phyloP scores from a whole-genome alignment of 2,888 invertebrate species.

The Lycaena phlaeas region DNA sequence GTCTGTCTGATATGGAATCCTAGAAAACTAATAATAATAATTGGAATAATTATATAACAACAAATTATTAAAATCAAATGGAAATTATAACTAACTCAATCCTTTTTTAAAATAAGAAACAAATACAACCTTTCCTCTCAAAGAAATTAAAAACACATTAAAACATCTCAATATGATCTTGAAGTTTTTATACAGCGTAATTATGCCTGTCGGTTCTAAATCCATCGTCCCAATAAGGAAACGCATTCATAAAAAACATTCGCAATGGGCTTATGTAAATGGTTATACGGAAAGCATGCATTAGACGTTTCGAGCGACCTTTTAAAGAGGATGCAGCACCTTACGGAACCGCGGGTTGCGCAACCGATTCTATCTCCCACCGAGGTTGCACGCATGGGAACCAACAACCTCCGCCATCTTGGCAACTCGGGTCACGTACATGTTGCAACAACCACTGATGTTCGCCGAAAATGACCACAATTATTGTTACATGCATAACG shows the following conservation, averaged over 20 bases:
- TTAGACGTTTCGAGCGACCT: conserved; percentile 35
- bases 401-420: conserved; percentile 21
- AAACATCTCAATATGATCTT: no score
- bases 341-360: conserved; percentile 30
- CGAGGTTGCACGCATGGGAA: conserved; percentile 35
- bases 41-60: no score
- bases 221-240: background rate
- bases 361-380: conserved; percentile 45
- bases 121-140: no score
- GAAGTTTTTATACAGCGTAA: no score
- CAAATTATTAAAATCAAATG: no score
- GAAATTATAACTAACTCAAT: no score
- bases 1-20: no score
- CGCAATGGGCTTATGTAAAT: conserved; percentile 7
- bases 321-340: conserved; percentile 52
- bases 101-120: no score
- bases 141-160: no score
- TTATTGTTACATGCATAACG: conserved; percentile 10
- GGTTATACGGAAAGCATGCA: conserved; percentile 7
- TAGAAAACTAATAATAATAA: no score
- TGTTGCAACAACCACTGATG: conserved; percentile 20
- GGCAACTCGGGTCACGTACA: conserved; percentile 28
- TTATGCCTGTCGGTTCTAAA: no score
- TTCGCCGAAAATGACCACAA: conserved; percentile 17
- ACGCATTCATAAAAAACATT: background rate